Conservation (phyloP, 2,113 vertebrate species). For the Poeciliopsis turrubarensis region DNA sequence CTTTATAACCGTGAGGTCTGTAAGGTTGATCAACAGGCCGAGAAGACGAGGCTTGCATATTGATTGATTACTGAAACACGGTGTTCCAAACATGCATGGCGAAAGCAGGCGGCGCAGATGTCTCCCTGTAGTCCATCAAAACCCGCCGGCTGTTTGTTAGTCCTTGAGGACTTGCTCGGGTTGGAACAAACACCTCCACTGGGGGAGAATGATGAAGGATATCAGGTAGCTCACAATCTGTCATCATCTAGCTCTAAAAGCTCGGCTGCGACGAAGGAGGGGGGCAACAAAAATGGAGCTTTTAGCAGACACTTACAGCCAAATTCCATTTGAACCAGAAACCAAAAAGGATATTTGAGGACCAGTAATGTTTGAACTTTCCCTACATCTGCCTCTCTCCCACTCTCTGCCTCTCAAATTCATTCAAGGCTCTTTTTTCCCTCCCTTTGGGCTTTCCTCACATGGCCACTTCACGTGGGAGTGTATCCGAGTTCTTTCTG, state of each 20-base stretch:
- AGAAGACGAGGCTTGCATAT: constrained; percentile 53
- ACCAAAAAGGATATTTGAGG: constrained; percentile 78
- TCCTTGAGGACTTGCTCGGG: constrained; percentile 74
- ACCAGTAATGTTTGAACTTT: constrained; percentile 72
- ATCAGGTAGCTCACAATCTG: constrained; percentile 83
- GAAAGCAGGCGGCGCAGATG: constrained; percentile 73
- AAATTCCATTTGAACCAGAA: constrained; percentile 74
- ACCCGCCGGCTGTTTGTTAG: constrained; percentile 71
- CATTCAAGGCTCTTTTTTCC: constrained; percentile 68
- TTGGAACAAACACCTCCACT: constrained; percentile 77
- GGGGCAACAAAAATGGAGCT: constrained; percentile 71
- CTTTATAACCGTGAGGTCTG: constrained; percentile 33
- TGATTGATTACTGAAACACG: constrained; percentile 58
- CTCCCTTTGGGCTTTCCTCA: constrained; percentile 70
- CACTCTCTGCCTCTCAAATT: constrained; percentile 60
- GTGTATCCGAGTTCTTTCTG: constrained; percentile 70
- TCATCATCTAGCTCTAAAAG: constrained; percentile 78
- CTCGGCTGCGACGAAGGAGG: constrained; percentile 57
- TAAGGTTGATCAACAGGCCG: constrained; percentile 56
- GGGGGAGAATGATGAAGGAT: constrained; percentile 79
- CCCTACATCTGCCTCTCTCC: constrained; percentile 52
- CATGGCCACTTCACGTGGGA: constrained; percentile 72
- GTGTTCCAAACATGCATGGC: constrained; percentile 61
- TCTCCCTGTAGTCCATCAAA: constrained; percentile 76
- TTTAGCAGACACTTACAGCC: constrained; percentile 71